Conservation (phyloP, 2,797 vertebrate species). For the Scolopax rusticola region DNA sequence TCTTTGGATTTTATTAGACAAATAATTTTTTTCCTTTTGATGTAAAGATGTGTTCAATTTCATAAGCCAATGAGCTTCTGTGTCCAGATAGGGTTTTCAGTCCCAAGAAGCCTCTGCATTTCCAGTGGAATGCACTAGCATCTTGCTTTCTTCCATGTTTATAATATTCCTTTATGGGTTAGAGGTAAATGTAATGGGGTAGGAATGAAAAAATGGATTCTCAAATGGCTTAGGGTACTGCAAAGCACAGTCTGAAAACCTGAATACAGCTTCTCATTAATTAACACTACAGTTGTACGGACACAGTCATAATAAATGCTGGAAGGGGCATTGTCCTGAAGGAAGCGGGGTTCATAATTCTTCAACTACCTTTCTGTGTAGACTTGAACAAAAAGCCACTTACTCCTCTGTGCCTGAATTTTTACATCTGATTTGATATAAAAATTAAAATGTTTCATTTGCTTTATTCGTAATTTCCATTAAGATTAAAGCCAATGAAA, state of each 20-base stretch:
- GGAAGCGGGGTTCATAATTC: not conserved
- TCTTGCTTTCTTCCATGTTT: not conserved
- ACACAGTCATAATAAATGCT: not conserved
- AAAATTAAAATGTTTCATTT: too few species aligned
- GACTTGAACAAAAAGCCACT: not conserved
- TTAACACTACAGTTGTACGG: not conserved
- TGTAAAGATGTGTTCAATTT: not conserved
- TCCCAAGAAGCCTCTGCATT: not conserved
- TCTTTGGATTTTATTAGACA: not conserved
- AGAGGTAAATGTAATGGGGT: not conserved
- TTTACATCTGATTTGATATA: conserved; percentile 30
- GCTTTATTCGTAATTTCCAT: not conserved
- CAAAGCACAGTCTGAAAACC: not conserved
- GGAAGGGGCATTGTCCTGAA: not conserved
- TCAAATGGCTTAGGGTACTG: not conserved
- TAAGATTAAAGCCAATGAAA: conserved; percentile 3
- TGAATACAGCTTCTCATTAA: not conserved
- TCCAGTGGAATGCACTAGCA: not conserved
- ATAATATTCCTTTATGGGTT: not conserved
- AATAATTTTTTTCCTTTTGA: not conserved
- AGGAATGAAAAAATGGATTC: not conserved
- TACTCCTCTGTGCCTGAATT: not conserved
- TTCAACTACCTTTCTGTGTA: not conserved
- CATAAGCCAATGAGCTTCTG: not conserved
- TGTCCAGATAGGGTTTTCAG: not conserved